Evolutionary conservation across 2,113 vertebrate species (phyloP).

Genomic region (Arvicanthis niloticus): DNA sequence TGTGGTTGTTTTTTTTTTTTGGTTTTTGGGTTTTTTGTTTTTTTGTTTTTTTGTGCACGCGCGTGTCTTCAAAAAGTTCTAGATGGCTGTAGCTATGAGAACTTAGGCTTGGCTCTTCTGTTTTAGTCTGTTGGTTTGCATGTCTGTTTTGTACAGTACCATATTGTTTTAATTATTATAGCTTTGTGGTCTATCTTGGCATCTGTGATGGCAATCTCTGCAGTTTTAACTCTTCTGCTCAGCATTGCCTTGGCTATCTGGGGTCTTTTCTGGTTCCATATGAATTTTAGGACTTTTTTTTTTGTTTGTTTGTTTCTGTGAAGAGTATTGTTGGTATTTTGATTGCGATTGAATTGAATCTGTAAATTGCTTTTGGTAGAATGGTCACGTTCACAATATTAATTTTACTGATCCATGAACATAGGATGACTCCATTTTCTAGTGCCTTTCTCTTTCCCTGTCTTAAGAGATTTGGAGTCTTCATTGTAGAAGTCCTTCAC

Average conservation of each 20-base stretch:
- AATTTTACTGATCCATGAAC: not conserved
- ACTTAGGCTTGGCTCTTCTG: not conserved
- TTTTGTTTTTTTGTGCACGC: not conserved
- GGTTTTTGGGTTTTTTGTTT: not conserved
- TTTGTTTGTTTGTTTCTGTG: not conserved
- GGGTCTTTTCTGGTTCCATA: not conserved
- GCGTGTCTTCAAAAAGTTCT: not conserved
- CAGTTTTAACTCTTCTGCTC: not conserved
- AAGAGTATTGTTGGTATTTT: not conserved
- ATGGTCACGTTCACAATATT: not conserved
- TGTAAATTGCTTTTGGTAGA: not conserved
- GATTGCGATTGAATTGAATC: not conserved
- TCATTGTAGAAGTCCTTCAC: not conserved
- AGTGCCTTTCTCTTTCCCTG: not conserved
- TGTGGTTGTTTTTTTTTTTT: not conserved
- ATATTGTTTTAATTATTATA: not conserved
- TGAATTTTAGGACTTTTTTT: constrained; percentile 33
- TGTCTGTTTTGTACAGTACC: not conserved
- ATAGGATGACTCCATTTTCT: not conserved
- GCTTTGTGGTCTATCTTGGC: not conserved
- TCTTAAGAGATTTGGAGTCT: not conserved
- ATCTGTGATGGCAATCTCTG: not conserved
- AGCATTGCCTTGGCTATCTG: not conserved
- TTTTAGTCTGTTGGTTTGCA: not conserved
- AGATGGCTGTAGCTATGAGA: not conserved